Evolutionary conservation across 1,140 invertebrate species (phyloP).

Genomic region (Lerema accius): DNA sequence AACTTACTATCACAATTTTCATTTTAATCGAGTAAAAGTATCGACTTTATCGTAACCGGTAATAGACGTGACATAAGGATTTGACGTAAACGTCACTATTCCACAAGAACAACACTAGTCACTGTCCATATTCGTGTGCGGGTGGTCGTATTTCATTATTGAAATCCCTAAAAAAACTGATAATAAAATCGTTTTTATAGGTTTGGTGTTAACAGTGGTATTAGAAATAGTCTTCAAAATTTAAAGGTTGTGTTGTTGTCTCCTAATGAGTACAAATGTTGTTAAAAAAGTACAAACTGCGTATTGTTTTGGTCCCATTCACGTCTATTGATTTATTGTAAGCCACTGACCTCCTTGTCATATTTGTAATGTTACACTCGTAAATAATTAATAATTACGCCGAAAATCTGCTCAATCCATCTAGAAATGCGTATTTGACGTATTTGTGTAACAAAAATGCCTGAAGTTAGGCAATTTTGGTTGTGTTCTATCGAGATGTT

Average conservation of each 20-base stretch:
- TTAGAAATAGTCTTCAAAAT: background rate
- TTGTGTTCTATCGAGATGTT: constrained; percentile 31
- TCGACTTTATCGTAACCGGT: too few species aligned
- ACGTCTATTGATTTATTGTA: constrained; percentile 79
- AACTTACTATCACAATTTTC: too few species aligned
- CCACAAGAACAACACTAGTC: background rate
- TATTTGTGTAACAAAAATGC: background rate
- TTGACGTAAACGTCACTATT: background rate
- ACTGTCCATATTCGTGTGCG: background rate
- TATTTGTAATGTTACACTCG: constrained; percentile 66
- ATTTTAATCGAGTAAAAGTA: too few species aligned
- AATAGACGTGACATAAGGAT: too few species aligned
- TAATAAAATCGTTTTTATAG: background rate
- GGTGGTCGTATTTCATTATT: background rate
- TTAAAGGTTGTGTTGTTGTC: background rate
- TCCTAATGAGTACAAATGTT: constrained; percentile 4
- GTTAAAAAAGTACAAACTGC: constrained; percentile 7
- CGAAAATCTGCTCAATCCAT: constrained; percentile 31
- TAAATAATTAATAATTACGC: constrained; percentile 74
- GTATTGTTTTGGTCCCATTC: constrained; percentile 74
- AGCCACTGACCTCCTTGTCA: constrained; percentile 75
- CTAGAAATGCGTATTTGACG: constrained; percentile 28
- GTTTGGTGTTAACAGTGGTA: background rate
- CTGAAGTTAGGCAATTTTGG: constrained; percentile 2
- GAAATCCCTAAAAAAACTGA: constrained; percentile 1